Conservation (phyloP, 2,888 invertebrate species). For the Callosobruchus maculatus region DNA sequence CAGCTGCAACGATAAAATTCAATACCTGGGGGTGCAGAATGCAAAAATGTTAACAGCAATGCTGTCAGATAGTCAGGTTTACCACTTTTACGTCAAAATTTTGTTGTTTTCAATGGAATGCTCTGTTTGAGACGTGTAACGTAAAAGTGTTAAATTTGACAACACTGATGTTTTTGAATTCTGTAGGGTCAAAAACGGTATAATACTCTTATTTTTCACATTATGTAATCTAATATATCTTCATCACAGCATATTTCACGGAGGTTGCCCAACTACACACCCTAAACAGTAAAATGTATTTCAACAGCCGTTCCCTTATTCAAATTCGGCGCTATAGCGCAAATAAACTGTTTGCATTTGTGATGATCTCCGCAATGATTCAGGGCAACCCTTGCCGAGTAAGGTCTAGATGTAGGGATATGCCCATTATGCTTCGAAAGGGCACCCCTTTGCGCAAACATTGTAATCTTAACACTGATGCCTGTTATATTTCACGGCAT, state of each 20-base stretch:
- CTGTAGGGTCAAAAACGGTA: too few species aligned
- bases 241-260: not conserved
- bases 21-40: too few species aligned
- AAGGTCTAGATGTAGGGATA: not conserved
- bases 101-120: too few species aligned
- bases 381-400: conserved; percentile 18
- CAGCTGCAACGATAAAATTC: too few species aligned
- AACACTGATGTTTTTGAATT: too few species aligned
- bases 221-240: not conserved
- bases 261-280: not conserved
- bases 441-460: conserved; percentile 24
- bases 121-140: too few species aligned
- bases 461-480: conserved; percentile 25
- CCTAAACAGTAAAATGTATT: conserved; percentile 8
- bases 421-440: not conserved
- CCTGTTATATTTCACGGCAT: conserved; percentile 32
- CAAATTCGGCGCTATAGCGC: conserved; percentile 22
- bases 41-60: too few species aligned
- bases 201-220: too few species aligned
- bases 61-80: too few species aligned
- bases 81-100: too few species aligned
- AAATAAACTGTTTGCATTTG: conserved; percentile 26
- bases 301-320: conserved; percentile 21
- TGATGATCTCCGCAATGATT: conserved; percentile 29
- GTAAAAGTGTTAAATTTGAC: too few species aligned